A percentile compares a stretch with the other conserved stretches of the same genome.
These are phyloP conservation scores for Carassius carassius DNA, from an alignment of 2,113 vertebrate species.

Conservation along the genomic window DNA sequence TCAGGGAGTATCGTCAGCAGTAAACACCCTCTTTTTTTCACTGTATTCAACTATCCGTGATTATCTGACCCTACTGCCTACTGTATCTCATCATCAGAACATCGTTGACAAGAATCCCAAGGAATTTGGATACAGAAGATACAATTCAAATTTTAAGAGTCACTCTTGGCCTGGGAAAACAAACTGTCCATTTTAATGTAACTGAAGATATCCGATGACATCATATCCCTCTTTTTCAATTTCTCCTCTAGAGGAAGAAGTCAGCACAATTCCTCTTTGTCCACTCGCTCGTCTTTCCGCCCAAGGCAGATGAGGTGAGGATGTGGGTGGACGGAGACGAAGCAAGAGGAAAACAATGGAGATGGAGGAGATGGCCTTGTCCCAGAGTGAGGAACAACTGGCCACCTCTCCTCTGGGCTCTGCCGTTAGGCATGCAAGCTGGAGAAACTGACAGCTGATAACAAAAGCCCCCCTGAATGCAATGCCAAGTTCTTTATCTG, in stretches of 20 bases:
- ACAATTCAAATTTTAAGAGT: constrained; percentile 30
- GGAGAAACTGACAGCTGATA: constrained; percentile 69
- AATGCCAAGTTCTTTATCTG: constrained; percentile 77
- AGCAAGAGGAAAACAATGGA: constrained; percentile 49
- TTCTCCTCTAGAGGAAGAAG: constrained; percentile 39
- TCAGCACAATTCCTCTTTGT: constrained; percentile 56
- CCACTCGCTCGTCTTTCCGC: constrained; percentile 41
- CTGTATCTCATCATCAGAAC: constrained; percentile 4
- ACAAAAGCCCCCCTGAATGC: constrained; percentile 65
- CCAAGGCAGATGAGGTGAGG: constrained; percentile 48
- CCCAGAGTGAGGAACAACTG: constrained; percentile 58
- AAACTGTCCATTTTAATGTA: constrained; percentile 50
- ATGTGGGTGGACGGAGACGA: constrained; percentile 47
- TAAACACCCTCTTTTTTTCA: constrained; percentile 31
- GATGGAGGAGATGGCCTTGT: constrained; percentile 57
- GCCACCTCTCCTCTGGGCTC: constrained; percentile 60
- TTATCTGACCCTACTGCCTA: constrained; percentile 17
- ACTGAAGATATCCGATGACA: constrained; percentile 48
- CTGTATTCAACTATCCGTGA: constrained; percentile 31
- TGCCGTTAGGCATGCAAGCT: constrained; percentile 62
- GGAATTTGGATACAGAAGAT: constrained; percentile 3
- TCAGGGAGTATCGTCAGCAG: constrained; percentile 8
- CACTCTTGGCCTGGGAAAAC: constrained; percentile 39
- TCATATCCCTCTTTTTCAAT: constrained; percentile 41
- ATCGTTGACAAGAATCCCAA: constrained; percentile 11